Conservation (phyloP, 2,113 vertebrate species). For the Coryphaenoides rupestris region DNA sequence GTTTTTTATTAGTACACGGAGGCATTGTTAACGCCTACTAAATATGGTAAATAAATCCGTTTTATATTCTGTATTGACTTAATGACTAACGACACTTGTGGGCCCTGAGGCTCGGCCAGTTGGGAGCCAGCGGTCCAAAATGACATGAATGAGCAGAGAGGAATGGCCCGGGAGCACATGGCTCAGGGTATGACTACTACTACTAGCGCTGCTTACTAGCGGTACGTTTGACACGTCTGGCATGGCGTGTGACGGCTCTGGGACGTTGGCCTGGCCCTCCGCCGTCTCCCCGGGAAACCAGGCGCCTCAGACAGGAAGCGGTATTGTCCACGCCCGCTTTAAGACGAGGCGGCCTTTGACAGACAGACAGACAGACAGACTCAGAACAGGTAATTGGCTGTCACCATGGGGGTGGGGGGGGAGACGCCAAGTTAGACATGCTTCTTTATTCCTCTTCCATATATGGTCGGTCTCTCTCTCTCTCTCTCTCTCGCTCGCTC, state of each 20-base stretch:
- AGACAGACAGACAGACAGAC: constrained; percentile 39
- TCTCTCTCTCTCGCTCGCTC: background rate
- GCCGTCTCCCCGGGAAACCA: constrained; percentile 8
- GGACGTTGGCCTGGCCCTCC: constrained; percentile 26
- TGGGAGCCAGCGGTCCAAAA: too few species aligned
- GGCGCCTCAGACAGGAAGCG: constrained; percentile 35
- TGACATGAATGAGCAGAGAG: too few species aligned
- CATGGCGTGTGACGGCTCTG: background rate
- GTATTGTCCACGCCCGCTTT: constrained; percentile 41
- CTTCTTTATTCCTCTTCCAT: constrained; percentile 41
- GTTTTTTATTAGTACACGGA: too few species aligned
- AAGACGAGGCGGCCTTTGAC: constrained; percentile 35
- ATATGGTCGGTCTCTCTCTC: constrained; percentile 6
- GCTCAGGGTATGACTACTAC: too few species aligned
- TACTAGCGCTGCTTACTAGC: too few species aligned
- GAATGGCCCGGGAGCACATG: too few species aligned
- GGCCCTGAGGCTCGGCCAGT: too few species aligned
- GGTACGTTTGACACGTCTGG: background rate
- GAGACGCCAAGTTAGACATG: constrained; percentile 34
- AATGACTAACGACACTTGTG: too few species aligned
- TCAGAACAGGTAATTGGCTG: constrained; percentile 67
- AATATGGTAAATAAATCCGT: too few species aligned
- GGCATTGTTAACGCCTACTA: too few species aligned
- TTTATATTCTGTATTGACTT: too few species aligned
- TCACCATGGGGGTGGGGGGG: constrained; percentile 39